Percentiles rank a stretch among this genome's conserved stretches.
Conservation (phyloP, 2,888 invertebrate species). For the Ctena decussata region DNA sequence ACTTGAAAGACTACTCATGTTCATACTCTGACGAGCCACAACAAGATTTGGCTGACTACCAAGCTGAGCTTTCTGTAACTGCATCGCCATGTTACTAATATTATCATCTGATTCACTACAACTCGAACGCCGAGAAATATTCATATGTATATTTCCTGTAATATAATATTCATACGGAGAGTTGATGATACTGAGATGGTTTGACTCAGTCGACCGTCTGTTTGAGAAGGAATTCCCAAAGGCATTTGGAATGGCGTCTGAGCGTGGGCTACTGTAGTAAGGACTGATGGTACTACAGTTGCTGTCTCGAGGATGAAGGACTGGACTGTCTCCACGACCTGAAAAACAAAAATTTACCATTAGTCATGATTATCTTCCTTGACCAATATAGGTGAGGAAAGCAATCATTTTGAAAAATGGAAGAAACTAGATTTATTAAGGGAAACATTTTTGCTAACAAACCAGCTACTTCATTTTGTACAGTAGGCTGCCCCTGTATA, state of each 20-base stretch:
- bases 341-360: too few relatives aligned
- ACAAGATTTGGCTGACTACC: conserved; percentile 82
- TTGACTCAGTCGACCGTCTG: conserved; percentile 87
- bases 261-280: conserved; percentile 96
- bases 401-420: too few relatives aligned
- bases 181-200: conserved; percentile 85
- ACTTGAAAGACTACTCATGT: conserved; percentile 73
- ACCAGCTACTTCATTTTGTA: too few relatives aligned
- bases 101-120: conserved; percentile 91
- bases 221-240: conserved; percentile 88
- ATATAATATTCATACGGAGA: conserved; percentile 87
- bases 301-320: conserved; percentile 92
- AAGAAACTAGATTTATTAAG: too few relatives aligned
- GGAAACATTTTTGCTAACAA: too few relatives aligned
- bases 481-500: too few relatives aligned
- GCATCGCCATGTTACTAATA: conserved; percentile 82
- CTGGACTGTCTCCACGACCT: conserved; percentile 64
- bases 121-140: conserved; percentile 91
- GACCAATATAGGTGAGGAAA: too few relatives aligned
- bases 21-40: conserved; percentile 70
- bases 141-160: conserved; percentile 88
- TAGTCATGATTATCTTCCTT: too few relatives aligned
- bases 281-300: conserved; percentile 97
- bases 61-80: conserved; percentile 83
- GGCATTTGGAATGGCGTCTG: conserved; percentile 88